phyloP scores from a whole-genome alignment of 30 jellyfish, hydroid and myxozoan genomes.

The Hydra vulgaris region DNA sequence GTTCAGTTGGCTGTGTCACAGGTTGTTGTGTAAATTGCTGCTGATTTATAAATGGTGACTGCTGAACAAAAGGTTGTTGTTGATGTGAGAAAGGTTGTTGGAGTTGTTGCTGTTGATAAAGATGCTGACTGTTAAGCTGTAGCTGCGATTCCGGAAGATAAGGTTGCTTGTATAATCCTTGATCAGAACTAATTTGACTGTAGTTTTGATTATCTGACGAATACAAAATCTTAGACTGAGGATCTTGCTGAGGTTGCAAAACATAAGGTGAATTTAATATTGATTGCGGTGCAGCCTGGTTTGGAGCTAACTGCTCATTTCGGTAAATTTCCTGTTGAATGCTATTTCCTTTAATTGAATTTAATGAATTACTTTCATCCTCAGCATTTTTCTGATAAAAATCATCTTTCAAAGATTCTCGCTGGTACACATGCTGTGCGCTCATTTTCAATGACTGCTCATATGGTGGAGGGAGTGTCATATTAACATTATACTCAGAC shows the following conservation, averaged over 20 bases:
- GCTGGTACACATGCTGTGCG: background rate
- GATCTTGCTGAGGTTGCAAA: background rate
- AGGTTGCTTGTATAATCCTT: background rate
- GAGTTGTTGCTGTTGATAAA: background rate
- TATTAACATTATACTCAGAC: background rate
- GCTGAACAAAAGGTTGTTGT: conserved; percentile 19
- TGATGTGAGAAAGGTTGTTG: conserved; percentile 13
- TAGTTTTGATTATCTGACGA: background rate
- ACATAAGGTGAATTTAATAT: background rate
- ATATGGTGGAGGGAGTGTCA: background rate
- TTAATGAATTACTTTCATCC: background rate
- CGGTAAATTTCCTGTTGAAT: background rate
- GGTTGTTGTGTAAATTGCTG: conserved; percentile 20
- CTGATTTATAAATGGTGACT: background rate
- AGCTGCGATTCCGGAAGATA: background rate
- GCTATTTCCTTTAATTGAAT: background rate
- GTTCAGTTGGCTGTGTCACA: background rate
- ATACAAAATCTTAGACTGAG: background rate
- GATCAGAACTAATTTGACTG: background rate
- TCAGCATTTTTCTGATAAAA: too few species aligned
- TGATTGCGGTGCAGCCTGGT: background rate
- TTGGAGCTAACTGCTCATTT: background rate
- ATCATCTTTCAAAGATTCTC: too few species aligned
- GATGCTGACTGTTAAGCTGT: background rate
- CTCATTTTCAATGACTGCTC: background rate